These are phyloP conservation scores for Forbesichthys agassizii DNA, from an alignment of 2,113 vertebrate species.

Conservation along the genomic window DNA sequence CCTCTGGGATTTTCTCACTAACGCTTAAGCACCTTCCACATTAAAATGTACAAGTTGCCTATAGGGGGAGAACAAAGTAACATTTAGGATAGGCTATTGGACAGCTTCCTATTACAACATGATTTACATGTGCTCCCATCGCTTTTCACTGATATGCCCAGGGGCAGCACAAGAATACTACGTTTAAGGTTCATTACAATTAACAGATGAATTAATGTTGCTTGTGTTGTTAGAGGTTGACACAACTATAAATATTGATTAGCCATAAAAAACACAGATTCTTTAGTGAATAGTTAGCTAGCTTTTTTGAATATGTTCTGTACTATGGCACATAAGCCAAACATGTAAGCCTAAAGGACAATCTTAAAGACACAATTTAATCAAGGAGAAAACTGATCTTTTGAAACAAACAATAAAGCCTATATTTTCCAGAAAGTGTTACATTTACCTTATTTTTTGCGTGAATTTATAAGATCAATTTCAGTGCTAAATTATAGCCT, in stretches of 20 bases:
- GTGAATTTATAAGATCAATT: no score
- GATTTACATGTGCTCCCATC: background rate
- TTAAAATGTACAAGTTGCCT: background rate
- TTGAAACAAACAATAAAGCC: no score
- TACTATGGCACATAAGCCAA: no score
- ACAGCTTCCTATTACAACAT: background rate
- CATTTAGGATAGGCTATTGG: constrained; percentile 16
- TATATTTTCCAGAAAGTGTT: no score
- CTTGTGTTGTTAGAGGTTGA: background rate
- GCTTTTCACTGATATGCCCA: background rate
- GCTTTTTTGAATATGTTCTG: no score
- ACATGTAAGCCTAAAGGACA: no score
- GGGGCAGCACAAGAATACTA: background rate
- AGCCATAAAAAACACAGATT: no score
- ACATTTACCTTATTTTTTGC: no score
- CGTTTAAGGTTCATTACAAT: background rate
- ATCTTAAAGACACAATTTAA: no score
- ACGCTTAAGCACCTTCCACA: constrained; percentile 30
- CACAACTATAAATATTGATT: background rate
- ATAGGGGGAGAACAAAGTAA: background rate
- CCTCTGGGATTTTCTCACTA: constrained; percentile 64
- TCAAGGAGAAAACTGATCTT: no score
- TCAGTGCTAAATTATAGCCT: no score
- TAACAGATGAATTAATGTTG: background rate
- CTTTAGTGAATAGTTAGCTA: no score